Base-by-base conservation (phyloP, 2,888 invertebrate genomes). In the Synanthedon tipuliformis region DNA sequence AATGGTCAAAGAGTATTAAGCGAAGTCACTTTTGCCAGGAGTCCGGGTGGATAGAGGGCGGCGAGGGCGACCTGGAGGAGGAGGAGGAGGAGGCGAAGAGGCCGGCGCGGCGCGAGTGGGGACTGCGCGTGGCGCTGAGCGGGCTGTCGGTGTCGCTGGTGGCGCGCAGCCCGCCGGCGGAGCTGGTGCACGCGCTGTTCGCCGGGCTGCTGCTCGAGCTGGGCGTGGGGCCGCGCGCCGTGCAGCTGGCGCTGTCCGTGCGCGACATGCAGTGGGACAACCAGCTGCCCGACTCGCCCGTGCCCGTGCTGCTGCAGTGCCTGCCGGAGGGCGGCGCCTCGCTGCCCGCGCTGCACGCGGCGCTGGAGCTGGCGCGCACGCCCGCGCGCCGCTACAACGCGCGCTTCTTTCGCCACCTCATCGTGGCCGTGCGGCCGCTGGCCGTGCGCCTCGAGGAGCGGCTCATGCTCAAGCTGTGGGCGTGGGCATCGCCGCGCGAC, bases 371-470 rank as follows among this genome's bases (percentile, higher is more conserved):
- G 67, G 86, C 93, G 58, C 91, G 93, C 34, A 90, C 92, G 67
- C 88, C 89, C 11, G 69, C 89, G 75, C 83, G 89, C 15, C 89
- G 91, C 57, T 90, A 92, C 80, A 94, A 97, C 81, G 96, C 97
- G 2, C 92, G 95, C 61, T 96, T 96, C 71, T 96, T 95, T 81
- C 93, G 94, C 85, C 94, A 96, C 75, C 83, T 97, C 55, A 91
- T 94, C 16, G 88, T 98, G 12, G 92, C 92, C 57, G 83, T 97
- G 53, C 93, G 95, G 52, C 95, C 96, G 53, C 88, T 97, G 55
- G 94, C 94, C 45, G 86, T 98, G 10, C 91, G 95, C 55, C 85
- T 99, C 11, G 99, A 99, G 71, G 99, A 99, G 77, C 89, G 81
- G 50, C 64, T 86, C 64, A 70, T 86, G 56, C 78, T 86, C 74